Conservation (phyloP, 2,797 vertebrate species). For the Leptatherina wallacei region DNA sequence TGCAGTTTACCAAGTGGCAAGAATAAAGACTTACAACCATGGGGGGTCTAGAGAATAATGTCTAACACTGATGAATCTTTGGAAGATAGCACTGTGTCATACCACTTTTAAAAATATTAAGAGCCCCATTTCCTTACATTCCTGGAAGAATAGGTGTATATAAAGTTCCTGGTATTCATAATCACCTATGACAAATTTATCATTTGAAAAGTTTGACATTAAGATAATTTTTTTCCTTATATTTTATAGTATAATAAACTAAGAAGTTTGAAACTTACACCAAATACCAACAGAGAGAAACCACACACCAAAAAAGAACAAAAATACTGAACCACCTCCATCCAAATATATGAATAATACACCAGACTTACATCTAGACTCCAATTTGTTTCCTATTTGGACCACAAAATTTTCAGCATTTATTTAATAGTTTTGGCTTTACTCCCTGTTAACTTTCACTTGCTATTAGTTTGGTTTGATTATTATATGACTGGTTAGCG, state of each 20-base stretch:
- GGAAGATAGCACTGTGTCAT: conserved; percentile 60
- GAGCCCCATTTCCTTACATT: conserved; percentile 63
- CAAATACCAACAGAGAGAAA: not conserved
- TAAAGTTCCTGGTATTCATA: conserved; percentile 61
- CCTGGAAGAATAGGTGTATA: conserved; percentile 62
- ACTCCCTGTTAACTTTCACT: not conserved
- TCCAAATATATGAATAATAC: not conserved
- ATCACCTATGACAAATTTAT: conserved; percentile 61
- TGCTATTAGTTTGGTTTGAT: not conserved
- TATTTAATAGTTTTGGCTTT: not conserved
- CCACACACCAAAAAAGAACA: too few species aligned
- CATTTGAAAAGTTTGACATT: not conserved
- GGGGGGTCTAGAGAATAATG: conserved; percentile 79
- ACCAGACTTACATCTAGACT: not conserved
- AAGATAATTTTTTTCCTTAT: not conserved
- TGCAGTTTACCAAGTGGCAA: conserved; percentile 78
- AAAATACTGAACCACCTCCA: too few species aligned
- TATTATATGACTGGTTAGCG: not conserved
- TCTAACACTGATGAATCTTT: conserved; percentile 74
- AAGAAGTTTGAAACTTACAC: not conserved
- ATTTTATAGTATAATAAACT: too few species aligned
- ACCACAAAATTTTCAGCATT: not conserved
- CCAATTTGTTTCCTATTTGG: not conserved
- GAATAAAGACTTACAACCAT: conserved; percentile 75
- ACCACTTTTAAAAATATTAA: conserved; percentile 67